A percentile compares a stretch with the other conserved stretches of the same genome.
phyloP scores from a whole-genome alignment of 2,113 vertebrate genomes.

The Hymenochirus boettgeri region DNA sequence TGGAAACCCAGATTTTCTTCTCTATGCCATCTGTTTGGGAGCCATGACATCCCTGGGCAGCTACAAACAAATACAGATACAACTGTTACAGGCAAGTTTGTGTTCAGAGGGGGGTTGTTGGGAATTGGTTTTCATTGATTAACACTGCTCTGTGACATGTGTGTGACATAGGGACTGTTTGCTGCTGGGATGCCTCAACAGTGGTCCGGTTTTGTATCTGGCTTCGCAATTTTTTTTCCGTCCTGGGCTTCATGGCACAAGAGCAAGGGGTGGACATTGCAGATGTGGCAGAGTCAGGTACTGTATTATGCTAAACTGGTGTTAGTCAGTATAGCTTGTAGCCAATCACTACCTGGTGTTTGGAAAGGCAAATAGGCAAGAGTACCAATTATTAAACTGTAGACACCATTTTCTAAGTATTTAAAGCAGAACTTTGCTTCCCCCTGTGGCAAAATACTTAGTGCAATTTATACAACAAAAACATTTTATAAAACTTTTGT shows the following conservation, averaged over 20 bases:
- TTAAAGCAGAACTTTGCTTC: neutral
- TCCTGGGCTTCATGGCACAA: constrained; percentile 99
- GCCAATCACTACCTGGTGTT: too few species aligned
- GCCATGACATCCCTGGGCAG: constrained; percentile 99
- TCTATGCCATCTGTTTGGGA: constrained; percentile 96
- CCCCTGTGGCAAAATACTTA: neutral
- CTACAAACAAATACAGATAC: constrained; percentile 99
- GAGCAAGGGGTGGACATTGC: constrained; percentile 99
- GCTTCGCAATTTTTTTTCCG: constrained; percentile 99
- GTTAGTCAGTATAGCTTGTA: constrained; percentile 82
- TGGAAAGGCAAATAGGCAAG: too few species aligned
- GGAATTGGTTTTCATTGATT: constrained; percentile 83
- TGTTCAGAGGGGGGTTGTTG: constrained; percentile 59
- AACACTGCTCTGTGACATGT: constrained; percentile 99
- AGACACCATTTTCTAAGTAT: too few species aligned
- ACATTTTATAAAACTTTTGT: too few species aligned
- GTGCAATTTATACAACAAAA: too few species aligned
- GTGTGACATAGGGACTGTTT: constrained; percentile 99
- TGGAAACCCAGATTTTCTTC: constrained; percentile 98
- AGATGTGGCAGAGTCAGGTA: constrained; percentile 99
- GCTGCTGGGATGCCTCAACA: constrained; percentile 99
- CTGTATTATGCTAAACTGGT: constrained; percentile 85
- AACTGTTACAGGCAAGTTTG: constrained; percentile 96
- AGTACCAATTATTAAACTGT: too few species aligned
- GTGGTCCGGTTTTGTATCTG: constrained; percentile 99